Evolutionary conservation across 2,113 vertebrate genomes (phyloP).

Genomic region (Morone saxatilis): DNA sequence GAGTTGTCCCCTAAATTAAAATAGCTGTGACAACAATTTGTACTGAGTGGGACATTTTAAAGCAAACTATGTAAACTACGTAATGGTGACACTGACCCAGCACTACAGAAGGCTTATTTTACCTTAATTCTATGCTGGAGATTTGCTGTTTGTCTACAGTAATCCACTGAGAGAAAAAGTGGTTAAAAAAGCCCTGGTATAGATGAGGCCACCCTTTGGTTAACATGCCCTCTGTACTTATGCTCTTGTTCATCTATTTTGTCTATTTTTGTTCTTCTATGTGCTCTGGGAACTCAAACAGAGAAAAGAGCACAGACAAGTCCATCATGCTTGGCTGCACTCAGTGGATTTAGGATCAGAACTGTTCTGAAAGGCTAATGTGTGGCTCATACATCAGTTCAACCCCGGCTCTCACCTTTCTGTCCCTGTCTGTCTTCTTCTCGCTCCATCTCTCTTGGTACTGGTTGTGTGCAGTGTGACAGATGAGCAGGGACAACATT

Average conservation of each 20-base stretch:
- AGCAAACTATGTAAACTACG: no score
- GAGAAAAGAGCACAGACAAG: neutral
- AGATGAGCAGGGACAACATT: slow-evolving; percentile 21
- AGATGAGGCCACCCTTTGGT: neutral
- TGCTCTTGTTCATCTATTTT: neutral
- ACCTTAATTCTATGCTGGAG: no score
- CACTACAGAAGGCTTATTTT: no score
- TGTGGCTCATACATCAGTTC: neutral
- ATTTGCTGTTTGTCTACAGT: no score
- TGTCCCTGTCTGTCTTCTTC: neutral
- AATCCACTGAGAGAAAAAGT: no score
- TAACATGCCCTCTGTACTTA: neutral
- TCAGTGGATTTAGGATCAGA: neutral
- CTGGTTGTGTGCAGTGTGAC: slow-evolving; percentile 18
- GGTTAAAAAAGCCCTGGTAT: neutral
- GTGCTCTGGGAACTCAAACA: neutral
- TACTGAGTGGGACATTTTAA: neutral
- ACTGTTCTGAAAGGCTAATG: neutral
- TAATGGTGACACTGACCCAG: no score
- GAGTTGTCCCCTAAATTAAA: no score
- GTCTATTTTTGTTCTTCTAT: neutral
- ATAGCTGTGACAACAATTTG: no score
- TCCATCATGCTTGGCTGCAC: neutral
- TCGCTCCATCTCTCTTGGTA: neutral
- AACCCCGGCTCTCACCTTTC: neutral